Percentiles rank a stretch among this genome's conserved stretches.
Conservation (phyloP, 2,113 vertebrate species). For the Peromyscus californicus region DNA sequence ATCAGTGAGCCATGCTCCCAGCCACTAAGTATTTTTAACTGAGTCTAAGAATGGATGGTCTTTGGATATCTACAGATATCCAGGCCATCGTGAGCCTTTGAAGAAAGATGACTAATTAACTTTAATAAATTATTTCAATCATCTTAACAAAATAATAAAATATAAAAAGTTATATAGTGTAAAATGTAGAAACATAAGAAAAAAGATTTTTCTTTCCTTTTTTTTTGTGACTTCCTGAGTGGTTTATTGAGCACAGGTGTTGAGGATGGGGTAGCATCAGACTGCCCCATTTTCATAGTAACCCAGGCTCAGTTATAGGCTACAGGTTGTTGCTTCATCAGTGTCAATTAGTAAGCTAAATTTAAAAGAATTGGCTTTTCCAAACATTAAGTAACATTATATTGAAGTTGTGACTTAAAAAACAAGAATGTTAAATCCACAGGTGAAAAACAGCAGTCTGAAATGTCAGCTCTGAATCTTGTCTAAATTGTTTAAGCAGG, state of each 20-base stretch:
- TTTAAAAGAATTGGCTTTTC: slow-evolving; percentile 75
- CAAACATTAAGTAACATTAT: slow-evolving; percentile 69
- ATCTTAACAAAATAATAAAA: slow-evolving; percentile 14
- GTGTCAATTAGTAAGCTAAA: slow-evolving; percentile 78
- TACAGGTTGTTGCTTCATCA: slow-evolving; percentile 63
- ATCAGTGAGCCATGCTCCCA: background rate
- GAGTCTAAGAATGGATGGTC: background rate
- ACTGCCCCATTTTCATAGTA: slow-evolving; percentile 73
- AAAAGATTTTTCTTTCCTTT: background rate
- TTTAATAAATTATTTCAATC: slow-evolving; percentile 36
- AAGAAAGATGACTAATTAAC: background rate
- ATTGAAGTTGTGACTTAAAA: slow-evolving; percentile 78
- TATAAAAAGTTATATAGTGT: background rate
- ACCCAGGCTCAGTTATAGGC: slow-evolving; percentile 70
- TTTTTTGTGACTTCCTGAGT: slow-evolving; percentile 69
- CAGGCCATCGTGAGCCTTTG: background rate
- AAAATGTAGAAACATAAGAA: background rate
- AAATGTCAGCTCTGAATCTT: slow-evolving; percentile 82
- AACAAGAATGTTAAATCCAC: slow-evolving; percentile 75
- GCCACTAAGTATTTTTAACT: background rate
- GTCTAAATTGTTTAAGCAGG: slow-evolving; percentile 17
- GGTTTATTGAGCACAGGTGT: slow-evolving; percentile 85
- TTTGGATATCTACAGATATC: background rate
- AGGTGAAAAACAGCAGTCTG: slow-evolving; percentile 59
- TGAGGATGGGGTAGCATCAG: background rate